Percentiles rank a stretch among this genome's conserved stretches.
Conservation (phyloP, 2,888 invertebrate genomes). For the Drosophila maculinotata region DNA sequence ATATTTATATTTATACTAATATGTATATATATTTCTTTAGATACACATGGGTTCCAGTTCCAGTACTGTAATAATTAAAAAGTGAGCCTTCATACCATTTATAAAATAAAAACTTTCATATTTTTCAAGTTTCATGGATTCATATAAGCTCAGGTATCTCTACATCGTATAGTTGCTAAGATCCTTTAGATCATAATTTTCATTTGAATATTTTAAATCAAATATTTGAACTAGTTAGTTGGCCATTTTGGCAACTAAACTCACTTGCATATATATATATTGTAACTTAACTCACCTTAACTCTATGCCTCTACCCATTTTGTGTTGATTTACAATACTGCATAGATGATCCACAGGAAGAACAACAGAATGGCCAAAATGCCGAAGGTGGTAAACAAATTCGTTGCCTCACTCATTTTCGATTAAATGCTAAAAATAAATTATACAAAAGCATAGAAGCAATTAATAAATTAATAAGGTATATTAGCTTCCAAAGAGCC, state of each 20-base stretch:
- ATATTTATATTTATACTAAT: too few species aligned
- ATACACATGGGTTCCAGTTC: not conserved
- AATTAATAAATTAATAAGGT: constrained; percentile 16
- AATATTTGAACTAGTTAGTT: too few species aligned
- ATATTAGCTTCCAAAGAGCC: constrained; percentile 12
- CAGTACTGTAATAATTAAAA: too few species aligned
- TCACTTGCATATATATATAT: not conserved
- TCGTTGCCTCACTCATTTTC: constrained; percentile 87
- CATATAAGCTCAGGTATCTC: too few species aligned
- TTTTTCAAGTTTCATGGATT: too few species aligned
- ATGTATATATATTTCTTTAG: too few species aligned
- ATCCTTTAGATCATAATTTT: too few species aligned
- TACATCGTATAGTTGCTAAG: too few species aligned
- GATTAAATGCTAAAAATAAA: constrained; percentile 43
- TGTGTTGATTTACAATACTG: constrained; percentile 81
- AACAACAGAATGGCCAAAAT: constrained; percentile 89
- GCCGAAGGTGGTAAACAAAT: constrained; percentile 89
- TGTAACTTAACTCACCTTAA: constrained; percentile 13
- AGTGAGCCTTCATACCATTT: too few species aligned
- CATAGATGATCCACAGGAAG: constrained; percentile 89
- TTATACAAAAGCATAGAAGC: constrained; percentile 2
- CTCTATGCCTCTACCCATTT: constrained; percentile 41
- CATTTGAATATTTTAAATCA: too few species aligned
- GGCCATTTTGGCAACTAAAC: too few species aligned
- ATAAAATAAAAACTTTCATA: too few species aligned